These are phyloP conservation scores for Hypomecis punctinalis DNA, from an alignment of 2,888 invertebrate species.

Conservation along the genomic window DNA sequence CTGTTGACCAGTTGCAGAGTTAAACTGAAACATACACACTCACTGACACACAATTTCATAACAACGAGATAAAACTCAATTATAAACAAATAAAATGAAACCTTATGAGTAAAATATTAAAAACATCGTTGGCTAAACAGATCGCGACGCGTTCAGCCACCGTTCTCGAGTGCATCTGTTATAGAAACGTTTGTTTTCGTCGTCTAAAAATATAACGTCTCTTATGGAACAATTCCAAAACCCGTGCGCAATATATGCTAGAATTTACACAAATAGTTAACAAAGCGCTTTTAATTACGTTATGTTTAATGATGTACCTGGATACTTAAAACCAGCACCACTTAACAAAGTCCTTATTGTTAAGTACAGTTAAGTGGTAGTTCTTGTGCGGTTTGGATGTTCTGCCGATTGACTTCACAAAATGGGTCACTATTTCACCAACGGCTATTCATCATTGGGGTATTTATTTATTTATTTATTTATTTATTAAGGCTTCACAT, in stretches of 20 bases:
- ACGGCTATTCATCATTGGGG: too few relatives aligned
- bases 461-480: too few relatives aligned
- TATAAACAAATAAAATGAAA: slow-evolving; percentile 26
- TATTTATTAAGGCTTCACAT: too few relatives aligned
- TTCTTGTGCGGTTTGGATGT: too few relatives aligned
- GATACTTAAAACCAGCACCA: too few relatives aligned
- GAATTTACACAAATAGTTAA: slow-evolving; percentile 12
- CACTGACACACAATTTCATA: not conserved
- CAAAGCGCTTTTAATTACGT: too few relatives aligned
- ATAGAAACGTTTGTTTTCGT: slow-evolving; percentile 37
- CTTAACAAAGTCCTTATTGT: too few relatives aligned
- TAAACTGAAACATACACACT: not conserved
- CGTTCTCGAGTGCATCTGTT: slow-evolving; percentile 49
- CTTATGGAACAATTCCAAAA: slow-evolving; percentile 38
- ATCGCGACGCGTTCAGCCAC: slow-evolving; percentile 51
- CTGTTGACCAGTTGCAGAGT: too few relatives aligned
- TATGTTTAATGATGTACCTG: too few relatives aligned
- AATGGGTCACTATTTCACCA: too few relatives aligned
- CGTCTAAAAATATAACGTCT: slow-evolving; percentile 60
- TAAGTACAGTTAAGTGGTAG: too few relatives aligned
- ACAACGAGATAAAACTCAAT: not conserved
- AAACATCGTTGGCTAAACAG: slow-evolving; percentile 59
- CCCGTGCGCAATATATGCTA: slow-evolving; percentile 21
- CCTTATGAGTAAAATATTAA: slow-evolving; percentile 58
- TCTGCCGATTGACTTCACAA: too few relatives aligned